Conservation (phyloP, 2,888 invertebrate genomes). For the Ptychoptera albimana region DNA sequence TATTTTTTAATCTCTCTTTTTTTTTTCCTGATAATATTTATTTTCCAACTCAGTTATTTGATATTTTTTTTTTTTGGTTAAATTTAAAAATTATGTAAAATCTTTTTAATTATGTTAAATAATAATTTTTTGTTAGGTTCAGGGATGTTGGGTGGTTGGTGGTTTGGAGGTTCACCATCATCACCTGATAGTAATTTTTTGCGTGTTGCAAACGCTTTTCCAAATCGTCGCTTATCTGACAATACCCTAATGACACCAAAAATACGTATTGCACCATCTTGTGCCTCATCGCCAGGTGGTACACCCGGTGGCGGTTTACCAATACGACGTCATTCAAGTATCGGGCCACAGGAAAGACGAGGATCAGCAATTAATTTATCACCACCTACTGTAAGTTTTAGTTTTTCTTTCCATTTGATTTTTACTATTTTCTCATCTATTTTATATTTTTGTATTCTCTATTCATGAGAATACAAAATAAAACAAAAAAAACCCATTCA, state of each 20-base stretch:
- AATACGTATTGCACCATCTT: conserved; percentile 75
- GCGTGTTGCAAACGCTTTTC: conserved; percentile 66
- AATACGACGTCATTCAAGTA: conserved; percentile 77
- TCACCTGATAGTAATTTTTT: conserved; percentile 77
- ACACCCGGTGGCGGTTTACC: conserved; percentile 62
- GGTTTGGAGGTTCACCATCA: conserved; percentile 70
- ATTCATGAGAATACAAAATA: no score
- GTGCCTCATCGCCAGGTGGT: conserved; percentile 65
- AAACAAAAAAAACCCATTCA: no score
- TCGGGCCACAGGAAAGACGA: conserved; percentile 77
- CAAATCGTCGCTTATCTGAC: conserved; percentile 76
- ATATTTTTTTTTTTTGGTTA: no score
- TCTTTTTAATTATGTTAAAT: not conserved
- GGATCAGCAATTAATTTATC: conserved; percentile 72
- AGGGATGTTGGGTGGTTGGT: conserved; percentile 60
- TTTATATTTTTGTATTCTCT: no score
- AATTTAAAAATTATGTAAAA: no score
- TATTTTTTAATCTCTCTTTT: no score
- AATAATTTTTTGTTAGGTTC: conserved; percentile 27
- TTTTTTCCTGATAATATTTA: no score
- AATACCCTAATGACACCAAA: conserved; percentile 85
- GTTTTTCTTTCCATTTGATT: not conserved
- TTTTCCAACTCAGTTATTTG: no score
- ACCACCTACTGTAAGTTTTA: conserved; percentile 66
- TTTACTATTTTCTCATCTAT: no score